Evolutionary conservation across 2,113 vertebrate species (phyloP).

Genomic region (Prinia subflava): DNA sequence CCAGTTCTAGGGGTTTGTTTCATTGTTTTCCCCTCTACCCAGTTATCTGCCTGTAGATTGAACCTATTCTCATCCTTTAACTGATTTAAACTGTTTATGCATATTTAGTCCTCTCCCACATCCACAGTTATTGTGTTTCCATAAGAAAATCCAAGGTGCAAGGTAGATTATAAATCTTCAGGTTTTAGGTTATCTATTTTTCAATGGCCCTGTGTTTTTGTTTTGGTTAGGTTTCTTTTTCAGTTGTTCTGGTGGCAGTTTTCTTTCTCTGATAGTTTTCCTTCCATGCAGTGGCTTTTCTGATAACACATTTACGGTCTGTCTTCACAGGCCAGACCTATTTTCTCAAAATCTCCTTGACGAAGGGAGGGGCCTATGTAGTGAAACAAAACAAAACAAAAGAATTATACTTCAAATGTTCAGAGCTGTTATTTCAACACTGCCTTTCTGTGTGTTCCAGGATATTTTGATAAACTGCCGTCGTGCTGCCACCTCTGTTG

Average conservation of each 20-base stretch:
- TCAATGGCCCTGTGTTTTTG: not conserved
- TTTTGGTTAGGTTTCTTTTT: not conserved
- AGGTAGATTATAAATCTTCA: not conserved
- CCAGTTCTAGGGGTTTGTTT: not conserved
- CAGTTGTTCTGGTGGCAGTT: not conserved
- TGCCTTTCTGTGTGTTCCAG: conserved; percentile 66
- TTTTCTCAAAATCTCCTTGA: not conserved
- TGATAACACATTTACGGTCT: not conserved
- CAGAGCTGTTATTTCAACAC: not conserved
- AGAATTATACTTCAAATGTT: not conserved
- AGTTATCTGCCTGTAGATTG: not conserved
- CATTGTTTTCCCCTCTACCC: not conserved
- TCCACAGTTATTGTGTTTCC: not conserved
- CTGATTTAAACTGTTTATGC: not conserved
- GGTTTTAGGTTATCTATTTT: not conserved
- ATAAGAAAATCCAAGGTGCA: not conserved
- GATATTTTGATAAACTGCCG: conserved; percentile 98
- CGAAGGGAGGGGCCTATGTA: not conserved
- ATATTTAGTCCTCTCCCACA: not conserved
- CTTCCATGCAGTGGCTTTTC: not conserved
- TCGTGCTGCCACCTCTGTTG: conserved; percentile 94
- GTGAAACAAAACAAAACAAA: not conserved
- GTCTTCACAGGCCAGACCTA: not conserved
- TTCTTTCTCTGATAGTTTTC: not conserved
- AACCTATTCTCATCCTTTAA: not conserved